A percentile compares a stretch with the other conserved stretches of the same genome.
These are phyloP conservation scores for Drosophila barbarae DNA, from an alignment of 2,888 invertebrate genomes.

Conservation along the genomic window DNA sequence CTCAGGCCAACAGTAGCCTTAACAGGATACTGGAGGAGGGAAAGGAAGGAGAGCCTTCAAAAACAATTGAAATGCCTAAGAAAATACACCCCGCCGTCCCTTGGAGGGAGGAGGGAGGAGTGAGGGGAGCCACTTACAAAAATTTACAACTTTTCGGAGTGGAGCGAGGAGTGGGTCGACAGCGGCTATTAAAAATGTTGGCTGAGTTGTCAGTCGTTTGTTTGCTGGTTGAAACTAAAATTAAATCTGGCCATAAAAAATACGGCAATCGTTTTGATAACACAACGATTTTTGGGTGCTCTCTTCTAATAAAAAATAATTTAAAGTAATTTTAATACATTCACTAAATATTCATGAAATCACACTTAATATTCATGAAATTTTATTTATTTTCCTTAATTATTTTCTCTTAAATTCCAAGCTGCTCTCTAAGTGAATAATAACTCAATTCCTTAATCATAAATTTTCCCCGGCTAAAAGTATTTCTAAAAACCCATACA, in stretches of 20 bases:
- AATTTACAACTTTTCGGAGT: conserved; percentile 62
- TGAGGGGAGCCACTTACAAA: conserved; percentile 47
- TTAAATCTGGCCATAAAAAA: conserved; percentile 38
- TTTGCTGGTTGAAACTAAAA: conserved; percentile 44
- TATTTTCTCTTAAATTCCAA: not conserved
- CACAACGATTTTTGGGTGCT: not conserved
- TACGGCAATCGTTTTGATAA: conserved; percentile 2
- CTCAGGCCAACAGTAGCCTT: conserved; percentile 43
- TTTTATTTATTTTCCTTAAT: no score
- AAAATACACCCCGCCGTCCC: conserved; percentile 14
- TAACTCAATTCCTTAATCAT: not conserved
- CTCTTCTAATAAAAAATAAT: not conserved
- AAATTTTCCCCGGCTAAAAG: not conserved
- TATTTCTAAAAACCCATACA: not conserved
- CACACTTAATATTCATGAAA: no score
- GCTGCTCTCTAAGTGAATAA: not conserved
- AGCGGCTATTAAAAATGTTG: conserved; percentile 61
- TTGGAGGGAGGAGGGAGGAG: not conserved
- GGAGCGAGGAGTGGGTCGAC: not conserved
- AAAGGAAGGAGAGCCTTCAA: conserved; percentile 3
- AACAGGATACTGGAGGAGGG: conserved; percentile 47
- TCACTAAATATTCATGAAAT: no score
- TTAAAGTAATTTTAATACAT: no score
- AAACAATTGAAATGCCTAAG: conserved; percentile 44
- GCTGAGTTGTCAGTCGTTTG: conserved; percentile 34